phyloP scores from a whole-genome alignment of 1,140 invertebrate genomes.

The Zelostemma sp. region DNA sequence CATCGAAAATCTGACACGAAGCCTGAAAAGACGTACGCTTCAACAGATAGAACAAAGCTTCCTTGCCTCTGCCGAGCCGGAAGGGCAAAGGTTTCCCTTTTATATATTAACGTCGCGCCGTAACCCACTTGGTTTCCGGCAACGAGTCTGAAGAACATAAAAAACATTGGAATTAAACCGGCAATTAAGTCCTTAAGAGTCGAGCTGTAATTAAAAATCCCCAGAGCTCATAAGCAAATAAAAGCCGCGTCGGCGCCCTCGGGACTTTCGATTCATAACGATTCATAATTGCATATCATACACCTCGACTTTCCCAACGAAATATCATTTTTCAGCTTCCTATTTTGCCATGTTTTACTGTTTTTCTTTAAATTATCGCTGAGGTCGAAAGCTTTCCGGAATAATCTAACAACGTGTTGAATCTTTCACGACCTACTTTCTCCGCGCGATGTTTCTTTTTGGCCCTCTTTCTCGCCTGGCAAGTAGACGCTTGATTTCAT shows the following conservation, averaged over 20 bases:
- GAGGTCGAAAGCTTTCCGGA: no score
- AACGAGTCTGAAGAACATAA: slow-evolving; percentile 7
- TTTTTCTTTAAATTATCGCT: no score
- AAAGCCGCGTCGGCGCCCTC: no score
- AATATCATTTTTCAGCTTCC: no score
- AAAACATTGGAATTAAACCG: slow-evolving; percentile 25
- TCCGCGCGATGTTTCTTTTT: neutral
- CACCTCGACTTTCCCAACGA: no score
- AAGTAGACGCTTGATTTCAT: slow-evolving; percentile 28
- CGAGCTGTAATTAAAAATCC: slow-evolving; percentile 33
- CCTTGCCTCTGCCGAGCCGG: neutral
- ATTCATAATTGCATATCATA: no score
- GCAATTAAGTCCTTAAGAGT: slow-evolving; percentile 24
- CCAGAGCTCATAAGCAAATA: slow-evolving; percentile 13
- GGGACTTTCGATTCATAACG: no score
- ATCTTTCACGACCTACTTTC: neutral
- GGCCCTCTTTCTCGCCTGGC: neutral
- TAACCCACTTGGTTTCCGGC: slow-evolving; percentile 9
- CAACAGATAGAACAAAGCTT: slow-evolving; percentile 1
- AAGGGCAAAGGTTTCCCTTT: no score
- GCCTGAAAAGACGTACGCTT: no score
- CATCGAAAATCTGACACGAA: no score
- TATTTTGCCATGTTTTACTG: no score
- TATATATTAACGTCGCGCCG: neutral
- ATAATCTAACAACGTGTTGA: neutral